Percentiles rank a stretch among this genome's conserved stretches.
Evolutionary conservation across 2,797 vertebrate species (phyloP).

Genomic region (Hirundo rustica): DNA sequence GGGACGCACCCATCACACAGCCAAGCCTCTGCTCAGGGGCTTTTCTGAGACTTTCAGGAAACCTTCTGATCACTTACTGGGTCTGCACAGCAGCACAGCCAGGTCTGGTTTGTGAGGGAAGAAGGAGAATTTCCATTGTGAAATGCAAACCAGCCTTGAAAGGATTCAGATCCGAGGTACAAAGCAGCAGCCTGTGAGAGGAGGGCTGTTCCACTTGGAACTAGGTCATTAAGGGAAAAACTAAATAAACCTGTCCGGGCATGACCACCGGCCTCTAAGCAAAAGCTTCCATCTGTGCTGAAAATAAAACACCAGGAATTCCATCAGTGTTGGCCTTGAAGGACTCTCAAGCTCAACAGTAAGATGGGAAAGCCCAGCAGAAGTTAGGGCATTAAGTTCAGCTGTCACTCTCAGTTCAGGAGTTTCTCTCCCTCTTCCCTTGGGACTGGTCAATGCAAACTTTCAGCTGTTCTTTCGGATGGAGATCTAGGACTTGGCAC

Average conservation of each 20-base stretch:
- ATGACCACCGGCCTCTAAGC: not conserved
- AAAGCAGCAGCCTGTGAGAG: not conserved
- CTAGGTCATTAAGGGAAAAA: not conserved
- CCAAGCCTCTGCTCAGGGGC: not conserved
- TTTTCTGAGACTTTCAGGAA: not conserved
- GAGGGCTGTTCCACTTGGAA: not conserved
- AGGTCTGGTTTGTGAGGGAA: not conserved
- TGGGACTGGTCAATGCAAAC: not conserved
- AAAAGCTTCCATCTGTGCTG: not conserved
- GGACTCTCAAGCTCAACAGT: not conserved
- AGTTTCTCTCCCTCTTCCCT: not conserved
- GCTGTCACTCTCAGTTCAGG: not conserved
- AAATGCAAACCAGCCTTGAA: not conserved
- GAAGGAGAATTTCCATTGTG: not conserved
- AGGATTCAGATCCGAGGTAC: not conserved
- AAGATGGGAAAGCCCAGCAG: not conserved
- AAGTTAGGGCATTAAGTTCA: not conserved
- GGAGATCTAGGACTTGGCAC: not conserved
- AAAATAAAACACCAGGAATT: not conserved
- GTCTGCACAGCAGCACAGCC: not conserved
- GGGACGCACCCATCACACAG: not conserved
- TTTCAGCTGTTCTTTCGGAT: not conserved
- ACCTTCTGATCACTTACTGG: not conserved
- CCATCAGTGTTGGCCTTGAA: not conserved
- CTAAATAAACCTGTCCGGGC: not conserved